Base-by-base conservation (phyloP, 2,888 invertebrate species). In the Ceriagrion tenellum region DNA sequence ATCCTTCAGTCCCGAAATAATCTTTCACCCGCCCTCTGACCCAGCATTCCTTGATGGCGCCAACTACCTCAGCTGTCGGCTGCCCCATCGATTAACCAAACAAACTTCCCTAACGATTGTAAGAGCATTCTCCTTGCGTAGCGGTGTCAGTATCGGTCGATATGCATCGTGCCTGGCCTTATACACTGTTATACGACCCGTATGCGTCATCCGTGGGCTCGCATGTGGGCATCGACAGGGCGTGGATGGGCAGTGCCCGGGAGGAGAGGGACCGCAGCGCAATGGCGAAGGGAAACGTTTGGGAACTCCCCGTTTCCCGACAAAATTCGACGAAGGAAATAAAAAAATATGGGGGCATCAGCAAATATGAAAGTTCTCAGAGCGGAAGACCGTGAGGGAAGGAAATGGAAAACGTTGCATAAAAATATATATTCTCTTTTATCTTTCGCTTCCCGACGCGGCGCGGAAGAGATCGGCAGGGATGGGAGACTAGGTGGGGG, bases 361-460 rank as follows among this genome's bases (percentile, higher is more conserved):
- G 63, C 91, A 91, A 91, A 91, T 91, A 91, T 91, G 91, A 63
- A 91, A 91, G 63, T 81, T 63, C 91, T 91, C 59, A 40, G 91
- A 63, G 91, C 91, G 63, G 63, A 63, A 91, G 91, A 91, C 30
- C 30, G 81, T 35, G 81, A 81, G 81, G n/a, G 81, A 81, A 81
- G 91, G 91, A 91, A 91, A 91, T 91, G 91, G 63, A 91, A 91
- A 91, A 63, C 63, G 91, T 63, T 63, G 91, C 91, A 91, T 40
- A 63, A 91, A 91, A 91, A 81, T 81, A 35, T 81, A 81, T 81
- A 81, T 81, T 81, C 81, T 81, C 59, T 40, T 59, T 40, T 35
- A 59, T 40, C 91, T 59, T 20, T 40, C 59, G 91, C 91, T 63
- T 91, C 91, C 91, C 40, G 91, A 40, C 59, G 59, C 23, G 40